Evolutionary conservation across 1,140 invertebrate genomes (phyloP).

Genomic region (Psilanteris sp.): DNA sequence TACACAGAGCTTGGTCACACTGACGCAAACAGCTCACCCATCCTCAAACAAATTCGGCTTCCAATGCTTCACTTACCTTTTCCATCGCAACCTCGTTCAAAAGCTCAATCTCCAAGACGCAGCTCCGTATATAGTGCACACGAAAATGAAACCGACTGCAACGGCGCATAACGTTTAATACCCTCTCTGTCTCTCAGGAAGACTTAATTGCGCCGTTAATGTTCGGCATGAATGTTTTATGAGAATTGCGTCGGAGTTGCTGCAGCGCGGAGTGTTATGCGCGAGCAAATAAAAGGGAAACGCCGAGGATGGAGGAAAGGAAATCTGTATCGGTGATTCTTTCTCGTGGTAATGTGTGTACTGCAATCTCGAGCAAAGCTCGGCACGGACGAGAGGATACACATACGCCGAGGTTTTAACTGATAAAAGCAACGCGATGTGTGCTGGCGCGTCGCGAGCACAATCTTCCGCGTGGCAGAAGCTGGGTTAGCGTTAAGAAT

Average conservation of each 20-base stretch:
- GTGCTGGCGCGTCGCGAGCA: constrained; percentile 8
- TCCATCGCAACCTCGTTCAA: too few species aligned
- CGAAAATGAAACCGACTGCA: neutral
- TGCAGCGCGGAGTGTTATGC: neutral
- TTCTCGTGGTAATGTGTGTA: constrained; percentile 5
- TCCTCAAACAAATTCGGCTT: too few species aligned
- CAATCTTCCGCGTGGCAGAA: constrained; percentile 10
- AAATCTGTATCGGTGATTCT: constrained; percentile 20
- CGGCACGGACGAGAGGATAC: constrained; percentile 8
- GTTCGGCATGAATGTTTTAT: neutral
- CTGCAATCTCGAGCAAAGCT: neutral
- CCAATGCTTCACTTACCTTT: too few species aligned
- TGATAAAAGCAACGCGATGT: constrained; percentile 27
- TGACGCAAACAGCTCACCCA: too few species aligned
- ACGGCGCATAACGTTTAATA: neutral
- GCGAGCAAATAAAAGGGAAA: constrained; percentile 15
- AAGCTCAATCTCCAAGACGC: too few species aligned
- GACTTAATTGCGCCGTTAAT: constrained; percentile 3
- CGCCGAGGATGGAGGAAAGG: neutral
- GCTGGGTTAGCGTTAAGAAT: constrained; percentile 26
- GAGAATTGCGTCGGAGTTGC: constrained; percentile 2
- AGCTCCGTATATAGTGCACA: too few species aligned
- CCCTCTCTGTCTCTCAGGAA: neutral
- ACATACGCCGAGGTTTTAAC: constrained; percentile 1
- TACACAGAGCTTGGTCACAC: too few species aligned